Evolutionary conservation across 1,140 invertebrate genomes (phyloP).

Genomic region (Leptonema lineaticorne): DNA sequence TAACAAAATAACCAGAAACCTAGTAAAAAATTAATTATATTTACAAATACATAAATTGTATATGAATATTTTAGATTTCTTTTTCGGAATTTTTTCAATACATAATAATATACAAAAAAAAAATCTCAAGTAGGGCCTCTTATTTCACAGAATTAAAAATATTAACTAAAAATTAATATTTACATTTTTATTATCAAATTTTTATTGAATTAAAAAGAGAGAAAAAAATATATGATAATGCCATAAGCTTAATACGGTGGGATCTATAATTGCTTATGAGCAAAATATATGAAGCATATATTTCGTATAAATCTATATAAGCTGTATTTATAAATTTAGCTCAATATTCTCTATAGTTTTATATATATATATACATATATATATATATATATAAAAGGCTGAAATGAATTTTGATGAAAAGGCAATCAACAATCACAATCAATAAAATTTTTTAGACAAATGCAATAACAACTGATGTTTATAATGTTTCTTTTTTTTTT

Average conservation of each 20-base stretch:
- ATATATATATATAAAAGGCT: conserved; percentile 31
- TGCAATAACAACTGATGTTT: conserved; percentile 40
- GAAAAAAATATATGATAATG: conserved; percentile 38
- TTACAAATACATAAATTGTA: conserved; percentile 26
- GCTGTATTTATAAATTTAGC: conserved; percentile 27
- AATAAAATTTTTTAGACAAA: conserved; percentile 41
- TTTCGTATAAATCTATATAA: conserved; percentile 5
- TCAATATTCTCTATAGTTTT: too few relatives aligned
- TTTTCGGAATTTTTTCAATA: not conserved
- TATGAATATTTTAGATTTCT: not conserved
- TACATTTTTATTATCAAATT: conserved; percentile 34
- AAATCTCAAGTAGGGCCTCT: not conserved
- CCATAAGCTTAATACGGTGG: conserved; percentile 43
- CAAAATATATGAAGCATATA: conserved; percentile 36
- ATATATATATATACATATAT: conserved; percentile 21
- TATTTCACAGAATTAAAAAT: conserved; percentile 12
- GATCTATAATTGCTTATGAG: conserved; percentile 42
- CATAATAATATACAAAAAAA: not conserved
- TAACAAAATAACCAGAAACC: conserved; percentile 18
- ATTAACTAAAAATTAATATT: conserved; percentile 35
- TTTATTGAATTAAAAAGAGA: too few relatives aligned
- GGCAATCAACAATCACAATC: conserved; percentile 41
- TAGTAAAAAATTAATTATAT: conserved; percentile 30
- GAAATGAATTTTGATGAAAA: conserved; percentile 33
- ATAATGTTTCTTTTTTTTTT: too few relatives aligned